A percentile compares a stretch with the other conserved stretches of the same genome.
These are phyloP conservation scores for Mastacembelus armatus DNA, from an alignment of 2,797 vertebrate species.

Conservation along the genomic window DNA sequence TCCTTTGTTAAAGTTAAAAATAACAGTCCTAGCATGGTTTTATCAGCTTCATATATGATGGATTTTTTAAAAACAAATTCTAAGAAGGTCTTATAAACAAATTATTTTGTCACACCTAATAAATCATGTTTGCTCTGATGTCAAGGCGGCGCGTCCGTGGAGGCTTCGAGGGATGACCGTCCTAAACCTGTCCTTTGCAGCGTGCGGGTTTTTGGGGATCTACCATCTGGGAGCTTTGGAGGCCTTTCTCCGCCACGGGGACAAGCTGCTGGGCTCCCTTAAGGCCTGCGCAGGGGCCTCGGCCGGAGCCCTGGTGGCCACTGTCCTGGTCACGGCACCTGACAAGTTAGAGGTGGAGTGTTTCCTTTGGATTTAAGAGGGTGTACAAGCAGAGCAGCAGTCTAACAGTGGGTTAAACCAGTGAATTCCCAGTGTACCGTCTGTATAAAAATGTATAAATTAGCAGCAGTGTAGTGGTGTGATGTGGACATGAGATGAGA, in stretches of 20 bases:
- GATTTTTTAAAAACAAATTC: no score
- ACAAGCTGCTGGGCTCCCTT: constrained; percentile 81
- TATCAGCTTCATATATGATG: no score
- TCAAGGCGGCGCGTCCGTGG: not conserved
- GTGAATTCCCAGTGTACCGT: no score
- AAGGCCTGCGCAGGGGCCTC: constrained; percentile 90
- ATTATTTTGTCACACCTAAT: no score
- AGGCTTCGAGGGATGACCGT: constrained; percentile 74
- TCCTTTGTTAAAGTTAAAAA: no score
- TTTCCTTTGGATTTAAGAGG: not conserved
- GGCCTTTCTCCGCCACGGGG: constrained; percentile 87
- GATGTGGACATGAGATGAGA: no score
- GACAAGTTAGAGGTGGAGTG: constrained; percentile 88
- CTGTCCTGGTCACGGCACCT: constrained; percentile 89
- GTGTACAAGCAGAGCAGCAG: not conserved
- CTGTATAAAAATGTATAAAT: no score
- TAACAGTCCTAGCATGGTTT: no score
- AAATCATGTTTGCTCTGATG: not conserved
- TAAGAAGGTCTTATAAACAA: no score
- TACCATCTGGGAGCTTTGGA: constrained; percentile 92
- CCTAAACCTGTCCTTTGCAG: constrained; percentile 91
- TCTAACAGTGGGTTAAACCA: no score
- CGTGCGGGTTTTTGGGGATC: constrained; percentile 89
- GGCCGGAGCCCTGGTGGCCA: constrained; percentile 88
- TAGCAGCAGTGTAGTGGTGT: no score